phyloP scores from a whole-genome alignment of 1,140 invertebrate species.

The Idris sp. region DNA sequence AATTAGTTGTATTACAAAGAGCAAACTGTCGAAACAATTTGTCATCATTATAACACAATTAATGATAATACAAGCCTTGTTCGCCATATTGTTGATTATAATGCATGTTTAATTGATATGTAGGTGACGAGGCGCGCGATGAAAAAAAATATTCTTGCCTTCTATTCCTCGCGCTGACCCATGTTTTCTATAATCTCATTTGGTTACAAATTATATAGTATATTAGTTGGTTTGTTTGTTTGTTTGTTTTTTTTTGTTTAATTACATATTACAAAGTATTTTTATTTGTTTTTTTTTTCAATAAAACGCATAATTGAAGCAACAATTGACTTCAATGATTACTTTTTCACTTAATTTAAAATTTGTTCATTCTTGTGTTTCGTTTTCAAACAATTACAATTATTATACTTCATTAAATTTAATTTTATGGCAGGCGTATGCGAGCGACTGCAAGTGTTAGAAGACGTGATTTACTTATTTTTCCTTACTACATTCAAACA shows the following conservation, averaged over 20 bases:
- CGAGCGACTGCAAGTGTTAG: slow-evolving; percentile 58
- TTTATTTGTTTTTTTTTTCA: slow-evolving; percentile 20
- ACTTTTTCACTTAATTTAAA: slow-evolving; percentile 30
- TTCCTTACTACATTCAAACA: slow-evolving; percentile 11
- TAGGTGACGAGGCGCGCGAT: slow-evolving; percentile 68
- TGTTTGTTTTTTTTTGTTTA: slow-evolving; percentile 8
- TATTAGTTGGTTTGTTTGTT: not conserved
- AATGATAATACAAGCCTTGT: slow-evolving; percentile 64
- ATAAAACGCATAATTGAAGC: slow-evolving; percentile 32
- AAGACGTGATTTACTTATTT: slow-evolving; percentile 53
- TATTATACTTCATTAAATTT: slow-evolving; percentile 45
- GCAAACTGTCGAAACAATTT: slow-evolving; percentile 21
- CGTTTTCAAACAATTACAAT: slow-evolving; percentile 51
- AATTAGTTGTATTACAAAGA: slow-evolving; percentile 44
- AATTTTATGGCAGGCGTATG: slow-evolving; percentile 50
- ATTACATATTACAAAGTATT: slow-evolving; percentile 22
- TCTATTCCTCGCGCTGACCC: slow-evolving; percentile 56
- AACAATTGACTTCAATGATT: slow-evolving; percentile 29
- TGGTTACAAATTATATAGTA: slow-evolving; percentile 48
- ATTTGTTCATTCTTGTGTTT: slow-evolving; percentile 42
- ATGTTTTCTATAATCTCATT: slow-evolving; percentile 48
- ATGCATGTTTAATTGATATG: slow-evolving; percentile 72
- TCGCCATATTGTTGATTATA: slow-evolving; percentile 68
- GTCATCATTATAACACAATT: slow-evolving; percentile 29
- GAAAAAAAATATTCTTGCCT: slow-evolving; percentile 61